Evolutionary conservation across 2,797 vertebrate genomes (phyloP).

Genomic region (Channallabes apus): DNA sequence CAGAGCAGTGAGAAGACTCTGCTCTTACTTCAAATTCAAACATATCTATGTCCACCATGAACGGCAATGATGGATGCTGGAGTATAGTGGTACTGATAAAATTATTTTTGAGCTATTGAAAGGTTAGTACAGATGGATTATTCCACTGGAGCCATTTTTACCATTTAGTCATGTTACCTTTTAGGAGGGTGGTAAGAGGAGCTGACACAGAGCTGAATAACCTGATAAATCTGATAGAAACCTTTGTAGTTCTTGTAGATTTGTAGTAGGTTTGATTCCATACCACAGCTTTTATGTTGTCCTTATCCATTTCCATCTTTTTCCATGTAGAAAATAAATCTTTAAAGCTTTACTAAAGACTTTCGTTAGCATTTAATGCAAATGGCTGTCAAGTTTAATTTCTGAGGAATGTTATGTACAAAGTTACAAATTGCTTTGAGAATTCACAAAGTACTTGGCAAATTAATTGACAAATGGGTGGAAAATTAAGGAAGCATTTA

Average conservation of each 20-base stretch:
- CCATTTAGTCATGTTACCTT: background rate
- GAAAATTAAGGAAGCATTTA: slow-evolving; percentile 5
- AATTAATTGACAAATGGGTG: background rate
- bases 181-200: background rate
- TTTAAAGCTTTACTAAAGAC: background rate
- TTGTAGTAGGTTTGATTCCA: background rate
- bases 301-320: background rate
- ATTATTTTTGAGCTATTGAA: background rate
- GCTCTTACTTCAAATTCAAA: background rate
- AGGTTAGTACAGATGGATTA: background rate
- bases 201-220: background rate
- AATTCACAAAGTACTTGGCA: background rate
- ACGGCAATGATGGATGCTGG: background rate
- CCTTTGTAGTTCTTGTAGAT: background rate
- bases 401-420: background rate
- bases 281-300: background rate
- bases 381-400: background rate
- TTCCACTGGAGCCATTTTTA: background rate
- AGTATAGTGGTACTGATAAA: background rate
- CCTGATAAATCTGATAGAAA: background rate
- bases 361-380: background rate
- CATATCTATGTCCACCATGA: background rate
- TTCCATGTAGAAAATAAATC: background rate
- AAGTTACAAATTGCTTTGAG: background rate
- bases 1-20: background rate